phyloP scores from a whole-genome alignment of 2,888 invertebrate genomes.

The Helleia helle region DNA sequence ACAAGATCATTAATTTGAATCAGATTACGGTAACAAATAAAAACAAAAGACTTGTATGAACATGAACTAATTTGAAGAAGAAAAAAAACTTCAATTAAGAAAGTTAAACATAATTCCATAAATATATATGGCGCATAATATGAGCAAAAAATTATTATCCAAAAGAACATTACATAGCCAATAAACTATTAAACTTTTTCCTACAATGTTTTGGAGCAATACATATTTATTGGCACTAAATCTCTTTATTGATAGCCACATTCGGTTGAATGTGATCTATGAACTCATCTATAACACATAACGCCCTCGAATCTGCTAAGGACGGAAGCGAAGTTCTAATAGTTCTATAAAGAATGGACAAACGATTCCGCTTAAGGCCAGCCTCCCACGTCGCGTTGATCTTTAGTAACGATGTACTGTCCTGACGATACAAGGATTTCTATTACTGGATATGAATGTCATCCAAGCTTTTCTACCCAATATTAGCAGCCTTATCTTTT shows the following conservation, averaged over 20 bases:
- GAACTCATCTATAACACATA: slow-evolving; percentile 22
- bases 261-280: slow-evolving; percentile 13
- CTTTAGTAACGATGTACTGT: slow-evolving; percentile 39
- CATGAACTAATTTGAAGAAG: too few species aligned
- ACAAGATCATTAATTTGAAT: too few species aligned
- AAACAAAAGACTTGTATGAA: too few species aligned
- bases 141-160: slow-evolving; percentile 12
- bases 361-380: slow-evolving; percentile 26
- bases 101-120: not conserved
- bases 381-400: slow-evolving; percentile 52
- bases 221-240: slow-evolving; percentile 9
- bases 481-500: too few species aligned
- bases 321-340: slow-evolving; percentile 18
- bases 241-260: slow-evolving; percentile 14
- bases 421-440: slow-evolving; percentile 26
- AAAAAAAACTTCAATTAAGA: too few species aligned
- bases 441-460: slow-evolving; percentile 31
- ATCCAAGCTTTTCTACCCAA: too few species aligned
- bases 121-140: not conserved
- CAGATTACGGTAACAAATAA: too few species aligned
- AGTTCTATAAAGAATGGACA: slow-evolving; percentile 19
- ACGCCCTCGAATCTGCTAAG: slow-evolving; percentile 19
- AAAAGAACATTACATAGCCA: slow-evolving; percentile 2
- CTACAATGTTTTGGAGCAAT: slow-evolving; percentile 4
- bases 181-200: slow-evolving; percentile 6